phyloP scores from a whole-genome alignment of 2,888 invertebrate genomes.

The Leptinotarsa juncta region DNA sequence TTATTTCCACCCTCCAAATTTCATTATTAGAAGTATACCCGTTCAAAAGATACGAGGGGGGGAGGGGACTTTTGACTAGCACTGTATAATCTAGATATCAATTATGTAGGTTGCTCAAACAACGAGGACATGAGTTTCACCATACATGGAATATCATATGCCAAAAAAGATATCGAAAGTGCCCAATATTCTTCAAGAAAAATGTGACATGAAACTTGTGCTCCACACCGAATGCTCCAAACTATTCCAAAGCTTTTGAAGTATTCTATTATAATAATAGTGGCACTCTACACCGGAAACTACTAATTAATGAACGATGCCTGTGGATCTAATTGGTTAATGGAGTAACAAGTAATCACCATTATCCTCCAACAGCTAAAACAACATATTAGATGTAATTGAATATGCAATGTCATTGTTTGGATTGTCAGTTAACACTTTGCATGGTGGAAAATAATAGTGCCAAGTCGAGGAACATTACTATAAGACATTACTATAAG shows the following conservation, averaged over 20 bases:
- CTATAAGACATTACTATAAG: no score
- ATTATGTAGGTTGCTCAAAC: no score
- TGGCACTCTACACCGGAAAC: background rate
- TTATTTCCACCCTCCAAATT: no score
- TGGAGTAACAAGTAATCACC: conserved; percentile 8
- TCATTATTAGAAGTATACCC: no score
- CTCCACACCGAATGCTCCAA: background rate
- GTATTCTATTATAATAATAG: background rate
- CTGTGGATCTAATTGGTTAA: conserved; percentile 6
- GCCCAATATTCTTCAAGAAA: no score
- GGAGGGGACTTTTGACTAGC: no score
- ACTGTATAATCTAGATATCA: no score
- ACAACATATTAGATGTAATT: conserved; percentile 1
- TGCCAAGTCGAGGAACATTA: background rate
- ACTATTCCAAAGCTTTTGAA: background rate
- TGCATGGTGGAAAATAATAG: background rate
- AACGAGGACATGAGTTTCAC: no score
- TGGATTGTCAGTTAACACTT: background rate
- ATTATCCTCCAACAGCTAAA: conserved; percentile 5
- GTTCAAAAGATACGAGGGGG: no score
- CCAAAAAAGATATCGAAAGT: no score
- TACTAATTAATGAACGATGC: conserved; percentile 11
- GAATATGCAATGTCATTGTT: background rate
- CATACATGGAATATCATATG: no score
- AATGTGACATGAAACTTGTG: no score